phyloP scores from a whole-genome alignment of 2,797 vertebrate genomes.

The Ibycter americanus region DNA sequence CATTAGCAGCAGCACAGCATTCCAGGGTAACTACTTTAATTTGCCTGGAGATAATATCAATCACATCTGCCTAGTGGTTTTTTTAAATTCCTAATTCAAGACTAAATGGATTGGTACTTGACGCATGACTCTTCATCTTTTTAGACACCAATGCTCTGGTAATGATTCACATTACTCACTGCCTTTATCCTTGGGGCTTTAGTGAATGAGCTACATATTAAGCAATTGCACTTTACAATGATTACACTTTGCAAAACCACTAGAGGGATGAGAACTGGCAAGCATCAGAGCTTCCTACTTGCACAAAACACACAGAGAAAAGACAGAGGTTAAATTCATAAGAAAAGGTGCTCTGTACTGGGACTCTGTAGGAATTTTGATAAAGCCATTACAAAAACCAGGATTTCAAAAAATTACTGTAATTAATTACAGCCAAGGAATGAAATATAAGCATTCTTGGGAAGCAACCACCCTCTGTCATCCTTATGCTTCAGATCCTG shows the following conservation, averaged over 20 bases:
- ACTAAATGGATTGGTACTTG: slow-evolving; percentile 16
- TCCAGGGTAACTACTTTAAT: background rate
- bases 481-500: background rate
- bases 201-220: slow-evolving; percentile 41
- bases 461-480: background rate
- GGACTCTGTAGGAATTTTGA: background rate
- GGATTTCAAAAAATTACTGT: background rate
- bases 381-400: background rate
- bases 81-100: background rate
- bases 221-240: slow-evolving; percentile 41
- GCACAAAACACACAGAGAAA: background rate
- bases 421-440: background rate
- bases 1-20: background rate
- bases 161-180: slow-evolving; percentile 19
- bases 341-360: background rate
- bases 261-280: slow-evolving; percentile 24
- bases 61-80: background rate
- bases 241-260: slow-evolving; percentile 43
- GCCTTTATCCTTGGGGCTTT: slow-evolving; percentile 36
- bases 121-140: background rate
- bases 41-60: background rate
- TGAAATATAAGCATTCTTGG: background rate
- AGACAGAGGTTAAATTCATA: slow-evolving; percentile 1
- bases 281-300: background rate
- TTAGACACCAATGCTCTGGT: background rate